Percentiles rank a stretch among this genome's conserved stretches.
Conservation (phyloP, 2,113 vertebrate genomes). For the Oreochromis tanganicae region DNA sequence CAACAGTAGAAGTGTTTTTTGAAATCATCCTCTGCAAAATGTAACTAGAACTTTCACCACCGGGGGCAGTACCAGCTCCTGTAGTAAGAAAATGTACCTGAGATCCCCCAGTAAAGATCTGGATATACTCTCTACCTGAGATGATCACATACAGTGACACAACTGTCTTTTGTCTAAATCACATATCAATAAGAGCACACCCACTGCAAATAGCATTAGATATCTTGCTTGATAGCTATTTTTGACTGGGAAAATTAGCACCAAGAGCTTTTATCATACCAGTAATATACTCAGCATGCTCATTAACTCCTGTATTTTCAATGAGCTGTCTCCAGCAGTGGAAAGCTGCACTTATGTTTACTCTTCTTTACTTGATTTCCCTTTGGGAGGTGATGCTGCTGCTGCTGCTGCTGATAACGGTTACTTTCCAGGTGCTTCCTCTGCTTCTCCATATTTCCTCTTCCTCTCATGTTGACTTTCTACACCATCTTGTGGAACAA, state of each 20-base stretch:
- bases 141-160: background rate
- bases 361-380: background rate
- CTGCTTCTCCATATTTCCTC: background rate
- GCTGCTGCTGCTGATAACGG: background rate
- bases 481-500: background rate
- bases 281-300: background rate
- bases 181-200: background rate
- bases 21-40: background rate
- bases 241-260: background rate
- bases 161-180: background rate
- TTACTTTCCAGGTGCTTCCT: background rate
- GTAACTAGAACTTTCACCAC: background rate
- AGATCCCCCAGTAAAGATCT: background rate
- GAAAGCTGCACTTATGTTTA: background rate
- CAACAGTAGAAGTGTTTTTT: background rate
- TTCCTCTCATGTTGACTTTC: background rate
- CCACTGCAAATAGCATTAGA: background rate
- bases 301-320: background rate
- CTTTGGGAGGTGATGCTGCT: background rate
- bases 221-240: background rate
- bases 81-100: background rate
- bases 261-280: background rate
- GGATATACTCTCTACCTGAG: background rate
- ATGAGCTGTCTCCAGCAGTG: background rate
- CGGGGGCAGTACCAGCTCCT: fast-evolving